A percentile compares a stretch with the other conserved stretches of the same genome.
Evolutionary conservation across 2,113 vertebrate species (phyloP).

Genomic region (Osmerus eperlanus): DNA sequence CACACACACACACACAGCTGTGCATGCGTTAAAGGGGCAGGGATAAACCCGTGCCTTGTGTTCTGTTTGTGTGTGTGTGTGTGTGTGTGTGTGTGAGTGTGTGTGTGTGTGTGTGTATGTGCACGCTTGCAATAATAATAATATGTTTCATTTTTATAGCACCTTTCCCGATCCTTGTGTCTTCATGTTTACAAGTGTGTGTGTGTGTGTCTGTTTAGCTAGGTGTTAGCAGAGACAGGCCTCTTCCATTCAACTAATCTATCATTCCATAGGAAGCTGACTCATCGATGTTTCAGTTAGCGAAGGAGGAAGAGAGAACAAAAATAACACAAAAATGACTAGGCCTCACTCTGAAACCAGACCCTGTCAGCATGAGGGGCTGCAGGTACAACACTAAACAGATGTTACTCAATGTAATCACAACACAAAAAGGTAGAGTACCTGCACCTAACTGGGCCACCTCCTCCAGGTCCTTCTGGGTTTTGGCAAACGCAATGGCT

Average conservation of each 20-base stretch:
- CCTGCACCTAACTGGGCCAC: constrained; percentile 86
- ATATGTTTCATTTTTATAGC: too few species aligned
- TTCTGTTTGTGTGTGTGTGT: too few species aligned
- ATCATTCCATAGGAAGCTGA: constrained; percentile 26
- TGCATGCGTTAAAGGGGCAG: too few species aligned
- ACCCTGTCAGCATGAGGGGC: background rate
- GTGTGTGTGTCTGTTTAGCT: too few species aligned
- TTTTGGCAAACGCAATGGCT: constrained; percentile 82
- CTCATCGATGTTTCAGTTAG: constrained; percentile 34
- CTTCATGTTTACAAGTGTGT: background rate
- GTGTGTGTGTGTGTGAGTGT: too few species aligned
- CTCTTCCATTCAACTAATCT: background rate
- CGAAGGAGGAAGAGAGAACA: constrained; percentile 17
- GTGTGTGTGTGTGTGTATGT: background rate
- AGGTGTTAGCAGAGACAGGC: too few species aligned
- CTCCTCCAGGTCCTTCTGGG: constrained; percentile 87
- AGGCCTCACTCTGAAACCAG: constrained; percentile 9
- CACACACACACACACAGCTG: background rate
- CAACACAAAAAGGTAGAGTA: constrained; percentile 43
- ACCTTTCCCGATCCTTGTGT: too few species aligned
- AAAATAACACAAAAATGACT: background rate
- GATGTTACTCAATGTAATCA: background rate
- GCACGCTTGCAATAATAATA: background rate
- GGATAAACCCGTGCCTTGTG: background rate
- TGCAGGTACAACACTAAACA: background rate